These are phyloP conservation scores for Thumatha senex DNA, from an alignment of 2,888 invertebrate species.

Conservation along the genomic window DNA sequence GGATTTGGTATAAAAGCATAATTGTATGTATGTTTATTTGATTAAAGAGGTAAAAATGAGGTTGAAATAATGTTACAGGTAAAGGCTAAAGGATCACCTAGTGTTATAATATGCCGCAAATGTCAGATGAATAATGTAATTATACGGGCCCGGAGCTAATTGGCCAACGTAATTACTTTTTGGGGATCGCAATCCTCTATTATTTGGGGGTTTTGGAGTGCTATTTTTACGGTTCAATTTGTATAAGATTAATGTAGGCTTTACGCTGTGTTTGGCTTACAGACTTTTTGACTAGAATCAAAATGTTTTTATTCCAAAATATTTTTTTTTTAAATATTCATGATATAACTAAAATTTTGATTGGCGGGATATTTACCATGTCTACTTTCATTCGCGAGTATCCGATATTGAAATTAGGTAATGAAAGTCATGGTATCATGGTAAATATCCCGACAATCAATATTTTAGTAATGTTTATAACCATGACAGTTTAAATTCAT, in stretches of 20 bases:
- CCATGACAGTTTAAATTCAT: too few relatives aligned
- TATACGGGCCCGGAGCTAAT: conserved; percentile 29
- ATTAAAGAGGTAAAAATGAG: too few relatives aligned
- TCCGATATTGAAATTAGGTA: too few relatives aligned
- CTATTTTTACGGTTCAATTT: conserved; percentile 32
- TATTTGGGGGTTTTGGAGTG: conserved; percentile 1
- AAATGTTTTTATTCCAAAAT: background rate
- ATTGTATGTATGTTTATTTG: too few relatives aligned
- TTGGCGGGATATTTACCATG: too few relatives aligned
- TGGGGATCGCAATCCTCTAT: conserved; percentile 14
- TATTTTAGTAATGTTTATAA: too few relatives aligned
- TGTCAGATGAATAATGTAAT: conserved; percentile 31
- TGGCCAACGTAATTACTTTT: conserved; percentile 35
- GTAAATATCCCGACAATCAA: too few relatives aligned
- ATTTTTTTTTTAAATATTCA: background rate
- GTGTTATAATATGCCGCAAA: conserved; percentile 18
- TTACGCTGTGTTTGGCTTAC: conserved; percentile 13
- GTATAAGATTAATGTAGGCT: conserved; percentile 26
- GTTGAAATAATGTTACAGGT: background rate
- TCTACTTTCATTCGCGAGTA: too few relatives aligned
- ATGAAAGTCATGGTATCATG: too few relatives aligned
- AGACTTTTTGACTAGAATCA: background rate
- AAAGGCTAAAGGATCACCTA: background rate
- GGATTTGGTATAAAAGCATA: too few relatives aligned
- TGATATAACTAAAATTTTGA: background rate